A percentile compares a stretch with the other conserved stretches of the same genome.
Conservation (phyloP, 2,888 invertebrate genomes). For the Folsomia candida region DNA sequence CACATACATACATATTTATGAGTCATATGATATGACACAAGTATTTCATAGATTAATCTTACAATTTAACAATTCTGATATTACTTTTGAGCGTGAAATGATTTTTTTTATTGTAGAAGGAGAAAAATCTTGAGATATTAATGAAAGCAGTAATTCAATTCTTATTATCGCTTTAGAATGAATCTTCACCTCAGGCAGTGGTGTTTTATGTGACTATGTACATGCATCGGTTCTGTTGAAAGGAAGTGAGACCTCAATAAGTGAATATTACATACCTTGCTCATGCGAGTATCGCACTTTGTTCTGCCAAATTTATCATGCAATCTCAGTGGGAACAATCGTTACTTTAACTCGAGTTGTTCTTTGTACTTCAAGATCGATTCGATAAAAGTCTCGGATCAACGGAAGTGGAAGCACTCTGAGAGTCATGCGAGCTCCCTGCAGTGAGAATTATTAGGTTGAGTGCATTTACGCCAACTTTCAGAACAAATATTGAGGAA, state of each 20-base stretch:
- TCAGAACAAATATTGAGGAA: too few species aligned
- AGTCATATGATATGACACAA: background rate
- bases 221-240: background rate
- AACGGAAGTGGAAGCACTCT: background rate
- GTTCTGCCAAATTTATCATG: background rate
- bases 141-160: too few species aligned
- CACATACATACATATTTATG: background rate
- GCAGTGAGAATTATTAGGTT: slow-evolving; percentile 3
- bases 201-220: too few species aligned
- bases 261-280: too few species aligned
- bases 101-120: too few species aligned
- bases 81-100: too few species aligned
- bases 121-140: too few species aligned
- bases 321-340: background rate
- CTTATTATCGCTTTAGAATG: too few species aligned
- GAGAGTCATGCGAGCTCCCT: background rate
- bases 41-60: too few species aligned
- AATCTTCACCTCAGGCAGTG: too few species aligned
- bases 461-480: background rate
- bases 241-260: background rate
- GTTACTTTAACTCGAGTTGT: background rate
- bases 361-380: background rate
- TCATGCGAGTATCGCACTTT: background rate
- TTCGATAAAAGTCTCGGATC: slow-evolving; percentile 4
- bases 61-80: too few species aligned